phyloP scores from a whole-genome alignment of 2,797 vertebrate genomes.

The Semaprochilodus insignis region DNA sequence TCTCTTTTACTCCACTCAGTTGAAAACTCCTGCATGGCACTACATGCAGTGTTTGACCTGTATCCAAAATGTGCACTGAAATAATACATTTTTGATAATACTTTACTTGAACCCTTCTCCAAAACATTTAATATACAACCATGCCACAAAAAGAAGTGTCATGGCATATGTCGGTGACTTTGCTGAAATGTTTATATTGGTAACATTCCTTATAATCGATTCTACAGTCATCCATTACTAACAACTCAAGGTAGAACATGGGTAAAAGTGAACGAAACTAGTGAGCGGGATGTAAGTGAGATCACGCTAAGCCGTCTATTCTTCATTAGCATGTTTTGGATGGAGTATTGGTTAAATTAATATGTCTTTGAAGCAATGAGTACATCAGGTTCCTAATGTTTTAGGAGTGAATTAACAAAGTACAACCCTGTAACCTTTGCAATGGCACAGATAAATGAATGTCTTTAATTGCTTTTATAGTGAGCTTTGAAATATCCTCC shows the following conservation, averaged over 20 bases:
- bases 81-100: too few relatives aligned
- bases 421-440: not conserved
- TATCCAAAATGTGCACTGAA: not conserved
- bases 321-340: not conserved
- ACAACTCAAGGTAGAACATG: too few relatives aligned
- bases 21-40: not conserved
- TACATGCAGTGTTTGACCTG: not conserved
- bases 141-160: too few relatives aligned
- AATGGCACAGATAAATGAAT: constrained; percentile 1
- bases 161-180: too few relatives aligned
- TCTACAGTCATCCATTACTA: not conserved
- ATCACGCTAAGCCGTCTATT: not conserved
- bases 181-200: not conserved
- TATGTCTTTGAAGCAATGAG: not conserved
- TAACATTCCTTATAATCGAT: not conserved
- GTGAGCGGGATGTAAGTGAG: not conserved
- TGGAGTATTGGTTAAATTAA: not conserved
- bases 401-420: not conserved
- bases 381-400: not conserved
- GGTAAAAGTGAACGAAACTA: not conserved
- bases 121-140: too few relatives aligned
- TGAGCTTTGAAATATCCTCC: not conserved
- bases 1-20: not conserved
- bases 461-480: constrained; percentile 15
- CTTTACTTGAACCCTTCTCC: too few relatives aligned